Evolutionary conservation across 2,113 vertebrate genomes (phyloP).

Genomic region (Brienomyrus longianalis): DNA sequence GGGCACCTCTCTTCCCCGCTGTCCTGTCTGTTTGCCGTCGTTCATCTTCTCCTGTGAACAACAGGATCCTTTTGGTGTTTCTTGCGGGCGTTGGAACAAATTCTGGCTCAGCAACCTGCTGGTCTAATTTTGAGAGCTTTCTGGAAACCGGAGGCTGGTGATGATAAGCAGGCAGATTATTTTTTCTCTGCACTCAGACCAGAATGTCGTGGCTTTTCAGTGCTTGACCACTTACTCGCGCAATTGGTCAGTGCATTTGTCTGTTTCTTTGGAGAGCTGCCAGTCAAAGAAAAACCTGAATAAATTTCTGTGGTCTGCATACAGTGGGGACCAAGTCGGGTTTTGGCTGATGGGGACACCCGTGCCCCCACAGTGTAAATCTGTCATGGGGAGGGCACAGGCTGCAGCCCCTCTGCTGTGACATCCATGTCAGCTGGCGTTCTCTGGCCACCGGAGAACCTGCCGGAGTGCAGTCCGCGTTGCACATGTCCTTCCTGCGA

Average conservation of each 20-base stretch:
- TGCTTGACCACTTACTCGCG: background rate
- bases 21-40: background rate
- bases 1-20: background rate
- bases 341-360: background rate
- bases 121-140: background rate
- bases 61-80: background rate
- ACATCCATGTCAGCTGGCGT: background rate
- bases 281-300: background rate
- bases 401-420: background rate
- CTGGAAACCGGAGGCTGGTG: background rate
- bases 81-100: background rate
- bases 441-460: background rate
- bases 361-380: background rate
- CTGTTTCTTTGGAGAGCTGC: background rate
- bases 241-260: background rate
- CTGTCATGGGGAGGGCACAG: background rate
- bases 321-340: background rate
- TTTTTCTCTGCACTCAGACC: background rate
- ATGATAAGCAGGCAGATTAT: background rate
- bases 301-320: background rate
- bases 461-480: background rate
- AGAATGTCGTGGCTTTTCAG: background rate
- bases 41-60: background rate
- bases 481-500: background rate
- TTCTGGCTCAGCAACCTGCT: background rate